Percentiles rank a stretch among this genome's conserved stretches.
Conservation (phyloP, 2,113 vertebrate species). For the Gracilinanus agilis region DNA sequence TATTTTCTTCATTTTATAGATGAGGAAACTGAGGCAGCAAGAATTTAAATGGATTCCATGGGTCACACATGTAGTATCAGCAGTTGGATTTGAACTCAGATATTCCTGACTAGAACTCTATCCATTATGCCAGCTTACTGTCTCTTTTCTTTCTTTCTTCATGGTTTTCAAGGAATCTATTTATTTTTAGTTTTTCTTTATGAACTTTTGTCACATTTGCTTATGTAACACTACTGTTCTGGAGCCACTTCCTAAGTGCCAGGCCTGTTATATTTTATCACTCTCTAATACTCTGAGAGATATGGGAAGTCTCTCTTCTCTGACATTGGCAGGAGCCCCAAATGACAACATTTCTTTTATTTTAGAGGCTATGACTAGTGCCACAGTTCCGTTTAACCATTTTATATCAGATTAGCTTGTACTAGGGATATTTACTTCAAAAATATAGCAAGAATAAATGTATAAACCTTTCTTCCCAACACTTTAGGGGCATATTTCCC, state of each 20-base stretch:
- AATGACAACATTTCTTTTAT: neutral
- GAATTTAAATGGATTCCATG: neutral
- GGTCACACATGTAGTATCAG: neutral
- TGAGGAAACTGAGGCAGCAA: neutral
- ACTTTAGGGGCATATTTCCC: neutral
- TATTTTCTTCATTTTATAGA: neutral
- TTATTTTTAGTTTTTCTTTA: neutral
- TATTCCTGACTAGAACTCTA: neutral
- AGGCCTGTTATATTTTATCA: neutral
- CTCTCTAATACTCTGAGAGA: neutral
- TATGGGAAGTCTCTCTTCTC: neutral
- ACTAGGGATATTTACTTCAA: neutral
- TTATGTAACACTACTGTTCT: neutral
- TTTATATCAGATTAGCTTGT: neutral
- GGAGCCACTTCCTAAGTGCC: neutral
- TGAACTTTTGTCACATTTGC: neutral
- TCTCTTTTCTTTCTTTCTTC: neutral
- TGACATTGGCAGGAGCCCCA: neutral
- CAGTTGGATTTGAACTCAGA: neutral
- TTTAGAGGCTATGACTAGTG: neutral
- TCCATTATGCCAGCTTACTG: neutral
- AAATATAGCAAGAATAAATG: neutral
- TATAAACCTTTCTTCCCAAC: neutral
- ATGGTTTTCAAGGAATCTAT: neutral
- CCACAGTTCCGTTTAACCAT: neutral